Evolutionary conservation across 2,797 vertebrate genomes (phyloP).

Genomic region (Microctenopoma stevenorrisi): DNA sequence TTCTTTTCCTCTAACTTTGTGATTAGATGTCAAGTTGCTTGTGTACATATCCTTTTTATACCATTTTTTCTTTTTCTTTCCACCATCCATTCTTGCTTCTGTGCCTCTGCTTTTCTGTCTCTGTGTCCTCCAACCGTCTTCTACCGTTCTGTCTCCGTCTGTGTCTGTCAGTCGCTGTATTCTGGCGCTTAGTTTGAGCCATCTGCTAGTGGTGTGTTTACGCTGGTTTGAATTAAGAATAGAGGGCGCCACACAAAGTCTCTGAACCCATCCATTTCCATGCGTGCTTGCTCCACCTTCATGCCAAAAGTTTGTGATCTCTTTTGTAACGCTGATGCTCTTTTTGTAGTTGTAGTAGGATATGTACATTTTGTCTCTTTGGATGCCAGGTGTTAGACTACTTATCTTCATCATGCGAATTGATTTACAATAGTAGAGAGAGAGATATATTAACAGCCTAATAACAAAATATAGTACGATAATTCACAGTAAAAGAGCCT

Average conservation of each 20-base stretch:
- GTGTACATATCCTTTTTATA: background rate
- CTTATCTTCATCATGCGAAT: background rate
- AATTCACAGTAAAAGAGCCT: conserved; percentile 31
- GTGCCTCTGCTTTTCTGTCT: background rate
- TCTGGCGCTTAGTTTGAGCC: conserved; percentile 31
- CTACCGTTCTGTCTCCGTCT: background rate
- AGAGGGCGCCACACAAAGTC: conserved; percentile 37
- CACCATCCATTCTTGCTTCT: background rate
- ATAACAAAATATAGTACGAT: conserved; percentile 29
- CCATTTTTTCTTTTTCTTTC: background rate
- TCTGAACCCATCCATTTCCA: background rate
- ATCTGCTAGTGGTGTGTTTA: conserved; percentile 53
- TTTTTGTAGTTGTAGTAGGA: conserved; percentile 6
- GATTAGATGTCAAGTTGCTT: background rate
- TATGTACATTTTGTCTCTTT: conserved; percentile 45
- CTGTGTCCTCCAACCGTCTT: background rate
- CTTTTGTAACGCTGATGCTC: conserved; percentile 23
- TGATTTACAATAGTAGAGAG: background rate
- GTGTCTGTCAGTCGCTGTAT: conserved; percentile 3
- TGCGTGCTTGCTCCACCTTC: conserved; percentile 34
- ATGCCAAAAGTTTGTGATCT: conserved; percentile 37
- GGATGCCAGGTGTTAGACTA: conserved; percentile 2
- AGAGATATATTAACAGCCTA: conserved; percentile 14
- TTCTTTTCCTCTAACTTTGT: conserved; percentile 14
- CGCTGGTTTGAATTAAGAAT: conserved; percentile 57